Base-by-base conservation (phyloP, 2,797 vertebrate genomes). In the Lepilemur ruficaudatus region DNA sequence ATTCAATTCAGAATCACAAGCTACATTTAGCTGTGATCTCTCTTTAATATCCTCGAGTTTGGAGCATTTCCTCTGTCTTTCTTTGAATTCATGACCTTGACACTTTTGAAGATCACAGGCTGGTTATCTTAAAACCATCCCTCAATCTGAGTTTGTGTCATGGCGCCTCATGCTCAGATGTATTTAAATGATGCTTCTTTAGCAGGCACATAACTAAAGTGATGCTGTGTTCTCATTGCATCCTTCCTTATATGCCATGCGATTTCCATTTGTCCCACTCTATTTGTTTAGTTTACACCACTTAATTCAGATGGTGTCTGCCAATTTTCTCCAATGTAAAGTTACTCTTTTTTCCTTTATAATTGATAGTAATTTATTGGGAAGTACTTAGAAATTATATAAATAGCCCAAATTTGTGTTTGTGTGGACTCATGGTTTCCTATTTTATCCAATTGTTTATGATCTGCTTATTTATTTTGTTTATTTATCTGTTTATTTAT, bases 1-100 rank as follows among this genome's bases (percentile, higher is more conserved):
- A 72, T 43, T 35, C 28, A 82, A 67, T 92, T 89, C 20, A 35
- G 55, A 84, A 35, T 82, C 69, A 50, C 57, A 52, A 75, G 43
- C 22, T 59, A 32, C 4, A 1, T 20, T 59, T 72, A 20, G 17
- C 9, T 80, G 4, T 59, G 20, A 46, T 70, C 14, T 76, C 15
- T 70, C 11, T 52, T 65, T 65, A 38, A 55, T 41, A 11, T 4
- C 46, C 55, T 73, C 20, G 30, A 50, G 11, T 55, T n/a, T 43
- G 20, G 46, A 67, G 55, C 10, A 50, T 5, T 65, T 22, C 15
- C 1, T 72, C 75, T 61, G 2, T 32, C 83, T 30, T 79, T 76
- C 52, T 17, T 48, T 57, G n/a, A 91, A 22, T n/a, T 41, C 50
- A 30, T 80, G 25, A 93, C 57, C 28, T 63, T 50, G 89, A 63